Conservation (phyloP, 2,797 vertebrate species). For the Phoxinus dragarum region DNA sequence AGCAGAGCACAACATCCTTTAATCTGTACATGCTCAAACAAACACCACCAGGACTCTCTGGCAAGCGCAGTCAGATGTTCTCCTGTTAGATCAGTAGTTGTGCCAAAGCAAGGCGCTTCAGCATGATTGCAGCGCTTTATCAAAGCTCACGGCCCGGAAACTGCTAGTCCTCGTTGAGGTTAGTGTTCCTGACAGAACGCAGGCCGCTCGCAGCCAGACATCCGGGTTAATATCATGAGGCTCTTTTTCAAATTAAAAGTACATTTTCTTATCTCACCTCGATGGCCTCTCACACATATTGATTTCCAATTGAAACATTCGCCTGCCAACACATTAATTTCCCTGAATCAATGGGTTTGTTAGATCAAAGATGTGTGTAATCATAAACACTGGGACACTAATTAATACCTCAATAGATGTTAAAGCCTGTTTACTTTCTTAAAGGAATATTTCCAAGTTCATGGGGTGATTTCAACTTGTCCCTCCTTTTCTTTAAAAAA, state of each 20-base stretch:
- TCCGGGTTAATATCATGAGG: not conserved
- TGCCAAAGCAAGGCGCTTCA: not conserved
- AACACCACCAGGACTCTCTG: not conserved
- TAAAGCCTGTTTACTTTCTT: not conserved
- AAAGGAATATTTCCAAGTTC: not conserved
- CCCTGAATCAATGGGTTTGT: not conserved
- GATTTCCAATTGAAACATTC: not conserved
- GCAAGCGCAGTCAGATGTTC: slow-evolving; percentile 10
- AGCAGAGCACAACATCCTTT: not conserved
- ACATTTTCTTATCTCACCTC: not conserved
- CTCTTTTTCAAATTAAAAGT: slow-evolving; percentile 7
- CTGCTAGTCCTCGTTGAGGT: not conserved
- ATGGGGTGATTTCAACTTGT: not conserved
- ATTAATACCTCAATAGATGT: not conserved
- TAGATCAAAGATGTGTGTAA: not conserved
- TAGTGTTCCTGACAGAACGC: not conserved
- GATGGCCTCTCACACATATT: not conserved
- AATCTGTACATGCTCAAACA: not conserved
- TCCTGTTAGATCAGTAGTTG: not conserved
- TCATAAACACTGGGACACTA: not conserved
- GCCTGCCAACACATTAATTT: not conserved
- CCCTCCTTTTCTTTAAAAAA: not conserved
- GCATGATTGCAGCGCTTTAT: not conserved
- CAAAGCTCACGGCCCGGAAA: not conserved
- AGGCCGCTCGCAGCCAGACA: not conserved